Evolutionary conservation across 2,888 invertebrate species (phyloP), one percentile per base, ranked within the genome.

Genomic region (Chrysotoxum bicinctum): DNA sequence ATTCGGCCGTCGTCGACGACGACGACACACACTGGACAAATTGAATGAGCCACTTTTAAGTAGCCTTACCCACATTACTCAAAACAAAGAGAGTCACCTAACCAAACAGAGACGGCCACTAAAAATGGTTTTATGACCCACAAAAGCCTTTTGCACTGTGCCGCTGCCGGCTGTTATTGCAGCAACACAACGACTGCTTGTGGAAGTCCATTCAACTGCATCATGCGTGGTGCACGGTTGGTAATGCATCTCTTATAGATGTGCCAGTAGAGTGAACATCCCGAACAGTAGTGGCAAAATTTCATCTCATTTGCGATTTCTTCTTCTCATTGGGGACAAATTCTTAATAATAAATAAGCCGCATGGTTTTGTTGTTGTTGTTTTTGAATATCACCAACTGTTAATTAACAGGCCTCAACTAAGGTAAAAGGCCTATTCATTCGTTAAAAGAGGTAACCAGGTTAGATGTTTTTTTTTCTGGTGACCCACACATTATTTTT

Each of bases 301-400:
- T 85, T 72, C 80, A 80, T 72, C 80, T 72, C 80, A 76, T 85
- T 85, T 80, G 84, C 80, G 66, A 79, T 80, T 85, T 76, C 80
- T 72, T 72, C 76, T 85, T 85, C 80, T 72, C 75, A 80, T 85
- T 85, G 80, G 75, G 84, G 72, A 73, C 84, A 79, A 66, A 76
- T 54, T 72, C 70, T 70, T 48, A 45, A 60, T 56, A n/a, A n/a
- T n/a, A n/a, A n/a, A 35, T 58, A 62, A 32, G 50, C 30, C 62
- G 30, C 58, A 43, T 37, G 12, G 50, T 19, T 68, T 26, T 26
- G 26, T 26, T 26, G 21, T 50, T 68, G 9, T 54, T 64, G 14
- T 21, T 52, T 68, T 52, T 23, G 23, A 40, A 26, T 32, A 56
- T 40, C 19, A 35, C 37, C 10, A 35, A 58, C 74, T 72, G 76